Evolutionary conservation across 2,113 vertebrate species (phyloP).

Genomic region (Varanus komodoensis): DNA sequence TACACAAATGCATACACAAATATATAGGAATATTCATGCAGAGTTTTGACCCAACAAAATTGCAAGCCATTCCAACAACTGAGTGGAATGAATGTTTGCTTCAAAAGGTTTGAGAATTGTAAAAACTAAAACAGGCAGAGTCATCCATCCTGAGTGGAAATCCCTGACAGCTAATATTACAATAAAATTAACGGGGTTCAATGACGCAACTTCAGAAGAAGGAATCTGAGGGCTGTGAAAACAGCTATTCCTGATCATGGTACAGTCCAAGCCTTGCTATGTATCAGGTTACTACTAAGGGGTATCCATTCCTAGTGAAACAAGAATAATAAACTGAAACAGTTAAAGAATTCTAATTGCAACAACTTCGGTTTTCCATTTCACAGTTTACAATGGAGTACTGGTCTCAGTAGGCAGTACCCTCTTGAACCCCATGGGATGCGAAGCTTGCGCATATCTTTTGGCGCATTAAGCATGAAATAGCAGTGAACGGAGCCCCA

Average conservation of each 20-base stretch:
- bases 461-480: slow-evolving; percentile 68
- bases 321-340: slow-evolving; percentile 36
- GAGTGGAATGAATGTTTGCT: neutral
- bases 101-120: too few species aligned
- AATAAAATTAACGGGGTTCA: neutral
- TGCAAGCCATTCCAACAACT: neutral
- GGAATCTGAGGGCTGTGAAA: neutral
- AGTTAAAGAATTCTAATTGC: slow-evolving; percentile 57
- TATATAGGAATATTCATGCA: too few species aligned
- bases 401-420: slow-evolving; percentile 57
- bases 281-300: neutral
- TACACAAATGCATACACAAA: too few species aligned
- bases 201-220: neutral
- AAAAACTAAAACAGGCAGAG: too few species aligned
- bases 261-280: slow-evolving; percentile 9
- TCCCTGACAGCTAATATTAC: neutral
- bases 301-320: slow-evolving; percentile 1
- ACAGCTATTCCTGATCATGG: slow-evolving; percentile 20
- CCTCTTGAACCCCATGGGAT: slow-evolving; percentile 54
- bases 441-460: slow-evolving; percentile 64
- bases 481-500: slow-evolving; percentile 67
- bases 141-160: neutral
- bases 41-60: too few species aligned
- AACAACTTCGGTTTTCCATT: slow-evolving; percentile 56
- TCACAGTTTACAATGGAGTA: slow-evolving; percentile 42